Evolutionary conservation across 2,113 vertebrate species (phyloP).

Genomic region (Numenius arquata): DNA sequence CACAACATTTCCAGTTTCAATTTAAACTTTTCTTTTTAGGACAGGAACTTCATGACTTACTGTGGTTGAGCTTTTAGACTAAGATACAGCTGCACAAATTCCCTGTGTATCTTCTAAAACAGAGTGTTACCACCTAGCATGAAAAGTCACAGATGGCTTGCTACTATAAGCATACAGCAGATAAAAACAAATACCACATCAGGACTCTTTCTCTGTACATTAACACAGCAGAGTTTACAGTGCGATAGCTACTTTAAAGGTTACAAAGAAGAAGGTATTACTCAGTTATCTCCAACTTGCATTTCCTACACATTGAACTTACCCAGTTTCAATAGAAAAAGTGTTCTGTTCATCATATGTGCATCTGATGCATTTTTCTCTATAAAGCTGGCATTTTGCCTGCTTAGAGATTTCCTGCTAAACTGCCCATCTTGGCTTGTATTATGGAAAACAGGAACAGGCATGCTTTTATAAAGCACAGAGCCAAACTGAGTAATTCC

Average conservation of each 20-base stretch:
- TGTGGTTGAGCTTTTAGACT: not conserved
- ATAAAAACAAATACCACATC: constrained; percentile 17
- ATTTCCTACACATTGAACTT: not conserved
- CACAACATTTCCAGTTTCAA: not conserved
- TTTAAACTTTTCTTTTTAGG: not conserved
- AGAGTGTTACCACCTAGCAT: not conserved
- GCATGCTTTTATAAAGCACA: not conserved
- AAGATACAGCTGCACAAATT: not conserved
- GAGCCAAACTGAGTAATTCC: not conserved
- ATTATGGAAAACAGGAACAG: not conserved
- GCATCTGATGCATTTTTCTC: not conserved
- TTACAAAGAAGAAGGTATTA: not conserved
- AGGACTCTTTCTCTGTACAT: not conserved
- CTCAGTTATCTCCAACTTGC: not conserved
- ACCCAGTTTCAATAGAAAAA: not conserved
- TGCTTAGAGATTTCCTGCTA: not conserved
- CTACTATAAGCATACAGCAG: not conserved
- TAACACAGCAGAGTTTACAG: not conserved
- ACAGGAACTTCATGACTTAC: not conserved
- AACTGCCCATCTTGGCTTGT: not conserved
- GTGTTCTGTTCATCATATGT: not conserved
- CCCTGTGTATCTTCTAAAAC: not conserved
- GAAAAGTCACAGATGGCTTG: not conserved
- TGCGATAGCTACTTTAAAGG: not conserved
- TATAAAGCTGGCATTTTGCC: not conserved